Conservation (phyloP, 2,888 invertebrate genomes). For the Cheilosia soror region DNA sequence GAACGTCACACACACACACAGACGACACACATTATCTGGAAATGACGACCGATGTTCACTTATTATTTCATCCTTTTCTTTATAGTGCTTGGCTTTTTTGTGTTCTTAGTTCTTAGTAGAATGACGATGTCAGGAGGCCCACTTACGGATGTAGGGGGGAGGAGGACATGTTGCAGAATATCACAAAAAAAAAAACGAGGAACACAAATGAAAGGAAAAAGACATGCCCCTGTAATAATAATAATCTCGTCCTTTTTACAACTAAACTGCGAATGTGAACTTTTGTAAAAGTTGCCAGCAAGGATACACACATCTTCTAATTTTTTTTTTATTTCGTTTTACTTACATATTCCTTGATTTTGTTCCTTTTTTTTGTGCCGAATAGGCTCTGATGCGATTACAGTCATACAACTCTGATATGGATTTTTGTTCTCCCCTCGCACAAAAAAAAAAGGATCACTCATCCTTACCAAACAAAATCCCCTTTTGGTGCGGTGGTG, state of each 20-base stretch:
- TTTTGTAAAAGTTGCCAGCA: slow-evolving; percentile 49
- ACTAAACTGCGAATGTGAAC: slow-evolving; percentile 71
- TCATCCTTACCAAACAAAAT: slow-evolving; percentile 35
- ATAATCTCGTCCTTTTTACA: slow-evolving; percentile 74
- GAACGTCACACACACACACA: slow-evolving; percentile 51
- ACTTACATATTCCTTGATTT: slow-evolving; percentile 31
- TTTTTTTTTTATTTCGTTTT: slow-evolving; percentile 62
- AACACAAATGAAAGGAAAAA: slow-evolving; percentile 62
- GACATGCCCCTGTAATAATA: slow-evolving; percentile 71
- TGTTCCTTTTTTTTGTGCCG: slow-evolving; percentile 22
- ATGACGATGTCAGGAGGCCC: slow-evolving; percentile 61
- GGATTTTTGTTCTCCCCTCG: slow-evolving; percentile 25
- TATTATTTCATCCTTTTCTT: slow-evolving; percentile 71
- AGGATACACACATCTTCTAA: slow-evolving; percentile 46
- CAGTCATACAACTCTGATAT: slow-evolving; percentile 65
- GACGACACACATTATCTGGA: slow-evolving; percentile 56
- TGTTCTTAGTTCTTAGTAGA: slow-evolving; percentile 33
- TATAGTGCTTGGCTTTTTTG: slow-evolving; percentile 23
- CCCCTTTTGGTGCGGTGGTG: slow-evolving; percentile 4
- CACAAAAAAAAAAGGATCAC: slow-evolving; percentile 2
- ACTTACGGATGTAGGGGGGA: slow-evolving; percentile 45
- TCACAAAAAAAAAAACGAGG: slow-evolving; percentile 33
- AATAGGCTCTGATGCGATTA: slow-evolving; percentile 69
- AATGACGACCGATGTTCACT: slow-evolving; percentile 74
- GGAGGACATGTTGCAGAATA: slow-evolving; percentile 41